These are phyloP conservation scores for Latheticus oryzae DNA, from an alignment of 2,888 invertebrate genomes.

Conservation along the genomic window DNA sequence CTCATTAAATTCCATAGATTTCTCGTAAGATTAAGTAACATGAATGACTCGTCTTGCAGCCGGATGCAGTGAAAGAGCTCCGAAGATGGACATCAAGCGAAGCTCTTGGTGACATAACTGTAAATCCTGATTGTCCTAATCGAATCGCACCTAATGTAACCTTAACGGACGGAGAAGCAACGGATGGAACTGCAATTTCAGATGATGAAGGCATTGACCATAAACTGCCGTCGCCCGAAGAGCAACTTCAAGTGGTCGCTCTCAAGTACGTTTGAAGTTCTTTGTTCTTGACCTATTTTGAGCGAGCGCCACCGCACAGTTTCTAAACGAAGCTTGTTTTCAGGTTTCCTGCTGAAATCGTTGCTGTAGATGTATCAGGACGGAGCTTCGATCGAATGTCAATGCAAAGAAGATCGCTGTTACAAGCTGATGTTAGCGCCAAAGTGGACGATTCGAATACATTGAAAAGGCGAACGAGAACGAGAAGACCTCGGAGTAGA, in stretches of 20 bases:
- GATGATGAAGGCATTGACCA: constrained; percentile 83
- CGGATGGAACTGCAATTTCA: constrained; percentile 67
- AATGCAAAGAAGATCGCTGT: constrained; percentile 83
- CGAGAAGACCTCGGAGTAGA: constrained; percentile 82
- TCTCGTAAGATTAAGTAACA: background rate
- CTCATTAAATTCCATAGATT: no score
- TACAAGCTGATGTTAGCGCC: constrained; percentile 67
- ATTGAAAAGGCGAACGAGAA: constrained; percentile 79
- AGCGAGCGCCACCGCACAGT: constrained; percentile 31
- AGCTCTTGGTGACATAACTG: constrained; percentile 85
- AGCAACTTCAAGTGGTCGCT: constrained; percentile 85
- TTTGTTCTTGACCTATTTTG: constrained; percentile 28
- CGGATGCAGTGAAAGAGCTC: constrained; percentile 81
- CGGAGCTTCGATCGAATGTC: constrained; percentile 91
- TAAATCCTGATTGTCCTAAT: constrained; percentile 81
- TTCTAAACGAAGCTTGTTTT: constrained; percentile 41
- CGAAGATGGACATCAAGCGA: constrained; percentile 88
- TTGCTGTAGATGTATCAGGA: constrained; percentile 91
- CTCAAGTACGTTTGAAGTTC: constrained; percentile 73
- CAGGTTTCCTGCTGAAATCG: constrained; percentile 89
- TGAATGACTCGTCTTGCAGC: constrained; percentile 70
- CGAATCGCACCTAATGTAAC: constrained; percentile 69
- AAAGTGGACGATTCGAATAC: constrained; percentile 52
- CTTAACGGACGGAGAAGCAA: constrained; percentile 68
- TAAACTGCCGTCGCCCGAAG: constrained; percentile 88